phyloP scores from a whole-genome alignment of 2,888 invertebrate genomes.

The Byasa hedistus region DNA sequence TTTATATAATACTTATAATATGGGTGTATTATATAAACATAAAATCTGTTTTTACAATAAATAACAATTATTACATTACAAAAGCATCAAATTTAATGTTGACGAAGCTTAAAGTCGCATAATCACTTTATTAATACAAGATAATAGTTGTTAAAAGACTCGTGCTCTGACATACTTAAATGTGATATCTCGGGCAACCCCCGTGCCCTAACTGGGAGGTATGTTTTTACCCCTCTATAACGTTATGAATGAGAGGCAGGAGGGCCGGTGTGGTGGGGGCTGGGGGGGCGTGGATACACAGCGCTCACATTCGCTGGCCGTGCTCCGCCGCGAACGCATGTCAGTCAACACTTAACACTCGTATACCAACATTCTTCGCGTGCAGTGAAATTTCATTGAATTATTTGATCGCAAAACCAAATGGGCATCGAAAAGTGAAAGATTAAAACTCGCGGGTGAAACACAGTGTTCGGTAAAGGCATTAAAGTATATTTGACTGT shows the following conservation, averaged over 20 bases:
- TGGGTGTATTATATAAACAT: too few species aligned
- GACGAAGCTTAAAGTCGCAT: too few species aligned
- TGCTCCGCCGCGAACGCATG: slow-evolving; percentile 53
- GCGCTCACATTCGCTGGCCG: slow-evolving; percentile 67
- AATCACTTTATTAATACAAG: not conserved
- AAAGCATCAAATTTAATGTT: too few species aligned
- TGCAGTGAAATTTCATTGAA: slow-evolving; percentile 68
- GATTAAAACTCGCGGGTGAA: slow-evolving; percentile 57
- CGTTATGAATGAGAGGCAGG: slow-evolving; percentile 68
- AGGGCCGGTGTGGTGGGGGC: slow-evolving; percentile 36
- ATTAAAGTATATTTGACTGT: slow-evolving; percentile 44
- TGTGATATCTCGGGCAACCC: slow-evolving; percentile 35
- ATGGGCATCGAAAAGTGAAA: slow-evolving; percentile 72
- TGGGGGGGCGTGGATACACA: slow-evolving; percentile 40
- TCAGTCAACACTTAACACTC: slow-evolving; percentile 37
- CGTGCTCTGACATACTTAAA: slow-evolving; percentile 3
- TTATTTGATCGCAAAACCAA: slow-evolving; percentile 65
- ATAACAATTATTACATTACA: too few species aligned
- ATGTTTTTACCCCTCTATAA: slow-evolving; percentile 64
- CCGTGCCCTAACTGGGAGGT: slow-evolving; percentile 41
- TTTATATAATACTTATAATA: too few species aligned
- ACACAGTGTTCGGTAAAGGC: slow-evolving; percentile 60
- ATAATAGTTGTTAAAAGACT: not conserved
- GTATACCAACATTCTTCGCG: slow-evolving; percentile 56
- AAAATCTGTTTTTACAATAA: too few species aligned